phyloP scores from a whole-genome alignment of 2,888 invertebrate genomes.

The Tinea pellionella region DNA sequence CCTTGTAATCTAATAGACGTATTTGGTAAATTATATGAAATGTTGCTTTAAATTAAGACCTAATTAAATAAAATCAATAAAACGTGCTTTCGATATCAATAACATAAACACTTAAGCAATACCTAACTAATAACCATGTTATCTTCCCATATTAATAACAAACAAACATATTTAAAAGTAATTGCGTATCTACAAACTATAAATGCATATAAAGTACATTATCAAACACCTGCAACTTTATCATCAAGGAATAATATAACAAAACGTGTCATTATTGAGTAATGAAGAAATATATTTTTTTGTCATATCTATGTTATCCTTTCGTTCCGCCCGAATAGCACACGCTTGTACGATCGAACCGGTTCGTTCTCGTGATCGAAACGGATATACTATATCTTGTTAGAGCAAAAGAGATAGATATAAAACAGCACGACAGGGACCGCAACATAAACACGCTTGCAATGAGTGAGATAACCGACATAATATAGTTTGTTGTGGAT shows the following conservation, averaged over 20 bases:
- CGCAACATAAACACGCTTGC: conserved; percentile 42
- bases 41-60: too few relatives aligned
- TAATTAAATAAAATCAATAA: conserved; percentile 19
- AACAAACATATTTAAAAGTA: background rate
- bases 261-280: background rate
- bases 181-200: background rate
- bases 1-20: too few relatives aligned
- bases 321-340: conserved; percentile 22
- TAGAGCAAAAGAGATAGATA: conserved; percentile 28
- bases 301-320: conserved; percentile 28
- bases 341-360: conserved; percentile 28
- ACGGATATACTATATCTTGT: conserved; percentile 19
- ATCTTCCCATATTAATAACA: background rate
- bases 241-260: background rate
- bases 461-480: conserved; percentile 31
- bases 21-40: too few relatives aligned
- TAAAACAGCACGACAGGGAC: conserved; percentile 32
- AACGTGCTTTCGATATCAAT: conserved; percentile 9
- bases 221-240: background rate
- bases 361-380: conserved; percentile 34
- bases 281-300: background rate
- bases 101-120: background rate
- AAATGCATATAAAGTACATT: too few relatives aligned
- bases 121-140: too few relatives aligned
- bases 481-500: conserved; percentile 20